Evolutionary conservation across 2,113 vertebrate genomes (phyloP).

Genomic region (Eira barbara): DNA sequence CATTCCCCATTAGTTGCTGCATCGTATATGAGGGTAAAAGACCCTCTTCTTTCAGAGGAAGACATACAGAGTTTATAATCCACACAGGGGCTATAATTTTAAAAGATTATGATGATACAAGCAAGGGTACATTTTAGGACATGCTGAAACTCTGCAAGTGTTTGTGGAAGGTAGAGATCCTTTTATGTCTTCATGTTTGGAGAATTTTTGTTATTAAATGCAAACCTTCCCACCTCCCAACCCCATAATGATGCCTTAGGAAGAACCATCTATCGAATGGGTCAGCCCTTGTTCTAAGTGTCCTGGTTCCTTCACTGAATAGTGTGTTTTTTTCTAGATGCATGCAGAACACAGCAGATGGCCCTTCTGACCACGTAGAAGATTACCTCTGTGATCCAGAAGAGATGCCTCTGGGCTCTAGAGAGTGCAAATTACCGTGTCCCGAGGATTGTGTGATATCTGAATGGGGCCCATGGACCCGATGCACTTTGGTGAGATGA

Average conservation of each 20-base stretch:
- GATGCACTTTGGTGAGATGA: conserved; percentile 91
- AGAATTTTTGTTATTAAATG: neutral
- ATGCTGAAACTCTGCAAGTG: neutral
- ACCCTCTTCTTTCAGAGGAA: neutral
- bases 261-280: neutral
- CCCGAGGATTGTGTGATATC: conserved; percentile 96
- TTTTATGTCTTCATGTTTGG: neutral
- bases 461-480: conserved; percentile 94
- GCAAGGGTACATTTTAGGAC: neutral
- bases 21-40: neutral
- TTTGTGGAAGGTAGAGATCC: neutral
- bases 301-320: neutral
- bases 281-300: neutral
- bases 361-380: conserved; percentile 93
- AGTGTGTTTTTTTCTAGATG: conserved; percentile 85
- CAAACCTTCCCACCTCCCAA: neutral
- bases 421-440: conserved; percentile 93
- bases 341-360: conserved; percentile 97
- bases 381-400: conserved; percentile 98
- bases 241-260: neutral
- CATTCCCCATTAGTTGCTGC: neutral
- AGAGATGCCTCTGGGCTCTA: conserved; percentile 95
- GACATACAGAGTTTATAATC: neutral
- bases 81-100: neutral
- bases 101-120: neutral